Conservation (phyloP, 2,113 vertebrate genomes). For the Amblyopsis rosae region DNA sequence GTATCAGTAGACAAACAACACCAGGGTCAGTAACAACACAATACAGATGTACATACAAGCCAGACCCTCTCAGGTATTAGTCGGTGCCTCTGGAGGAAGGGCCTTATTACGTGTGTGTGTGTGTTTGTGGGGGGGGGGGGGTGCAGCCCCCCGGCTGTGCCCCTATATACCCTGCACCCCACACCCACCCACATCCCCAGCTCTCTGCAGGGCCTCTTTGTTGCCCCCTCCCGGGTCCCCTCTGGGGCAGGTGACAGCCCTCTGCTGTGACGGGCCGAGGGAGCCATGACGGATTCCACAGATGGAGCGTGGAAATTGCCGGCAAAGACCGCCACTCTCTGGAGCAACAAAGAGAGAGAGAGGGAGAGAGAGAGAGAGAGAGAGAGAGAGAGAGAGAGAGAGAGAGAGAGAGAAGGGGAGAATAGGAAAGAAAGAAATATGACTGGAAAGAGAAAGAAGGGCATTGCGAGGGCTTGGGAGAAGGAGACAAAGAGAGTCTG, state of each 20-base stretch:
- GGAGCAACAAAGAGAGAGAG: constrained; percentile 88
- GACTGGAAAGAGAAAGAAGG: constrained; percentile 42
- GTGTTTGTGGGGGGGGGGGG: constrained; percentile 19
- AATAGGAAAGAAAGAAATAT: constrained; percentile 8
- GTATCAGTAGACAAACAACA: not conserved
- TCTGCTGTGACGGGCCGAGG: constrained; percentile 86
- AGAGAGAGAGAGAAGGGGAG: constrained; percentile 72
- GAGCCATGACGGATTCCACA: constrained; percentile 97
- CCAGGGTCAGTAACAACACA: constrained; percentile 47
- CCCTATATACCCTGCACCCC: constrained; percentile 66
- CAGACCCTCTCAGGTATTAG: constrained; percentile 82
- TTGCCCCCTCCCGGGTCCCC: constrained; percentile 75
- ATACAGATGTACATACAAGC: not conserved
- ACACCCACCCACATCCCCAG: constrained; percentile 64
- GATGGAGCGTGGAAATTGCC: constrained; percentile 99
- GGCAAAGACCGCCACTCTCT: constrained; percentile 90
- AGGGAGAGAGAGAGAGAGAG: constrained; percentile 77
- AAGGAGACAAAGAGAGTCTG: constrained; percentile 56
- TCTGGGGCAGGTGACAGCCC: constrained; percentile 96
- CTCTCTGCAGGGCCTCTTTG: constrained; percentile 81
- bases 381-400: constrained; percentile 80
- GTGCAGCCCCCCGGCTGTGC: constrained; percentile 86
- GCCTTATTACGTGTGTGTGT: not conserved
- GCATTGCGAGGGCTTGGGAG: constrained; percentile 84
- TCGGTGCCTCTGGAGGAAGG: constrained; percentile 73